These are phyloP conservation scores for Drosophila rufa DNA, from an alignment of 1,140 invertebrate species.

Conservation along the genomic window DNA sequence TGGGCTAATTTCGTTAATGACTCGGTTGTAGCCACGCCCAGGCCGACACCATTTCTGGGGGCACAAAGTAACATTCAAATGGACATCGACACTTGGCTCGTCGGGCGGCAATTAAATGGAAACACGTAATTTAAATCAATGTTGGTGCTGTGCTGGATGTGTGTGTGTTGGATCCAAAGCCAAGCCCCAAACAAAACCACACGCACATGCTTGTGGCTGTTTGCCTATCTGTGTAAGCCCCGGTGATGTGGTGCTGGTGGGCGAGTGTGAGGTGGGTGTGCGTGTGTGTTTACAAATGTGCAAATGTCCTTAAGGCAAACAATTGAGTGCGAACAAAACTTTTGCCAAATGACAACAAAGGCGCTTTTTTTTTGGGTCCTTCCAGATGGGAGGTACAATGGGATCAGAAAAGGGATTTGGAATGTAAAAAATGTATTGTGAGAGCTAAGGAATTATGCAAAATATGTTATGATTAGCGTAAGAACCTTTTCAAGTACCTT, in stretches of 20 bases:
- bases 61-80: slow-evolving; percentile 38
- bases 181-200: slow-evolving; percentile 80
- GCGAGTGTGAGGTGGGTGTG: slow-evolving; percentile 22
- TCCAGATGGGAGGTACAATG: slow-evolving; percentile 45
- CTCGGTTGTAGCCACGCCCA: slow-evolving; percentile 44
- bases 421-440: not conserved
- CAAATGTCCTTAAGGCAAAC: slow-evolving; percentile 83
- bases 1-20: slow-evolving; percentile 78
- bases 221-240: slow-evolving; percentile 22
- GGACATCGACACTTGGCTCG: slow-evolving; percentile 70
- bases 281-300: slow-evolving; percentile 80
- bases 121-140: slow-evolving; percentile 84
- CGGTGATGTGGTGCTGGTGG: slow-evolving; percentile 5
- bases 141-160: slow-evolving; percentile 53
- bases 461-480: too few species aligned
- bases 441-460: too few species aligned
- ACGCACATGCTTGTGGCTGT: slow-evolving; percentile 73
- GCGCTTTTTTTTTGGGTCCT: slow-evolving; percentile 45
- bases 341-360: slow-evolving; percentile 76
- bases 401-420: not conserved
- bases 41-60: slow-evolving; percentile 9
- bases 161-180: slow-evolving; percentile 70
- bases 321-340: slow-evolving; percentile 85
- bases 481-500: too few species aligned
- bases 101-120: slow-evolving; percentile 76